Conservation (phyloP, 2,113 vertebrate genomes). For the Nyctereutes procyonoides region DNA sequence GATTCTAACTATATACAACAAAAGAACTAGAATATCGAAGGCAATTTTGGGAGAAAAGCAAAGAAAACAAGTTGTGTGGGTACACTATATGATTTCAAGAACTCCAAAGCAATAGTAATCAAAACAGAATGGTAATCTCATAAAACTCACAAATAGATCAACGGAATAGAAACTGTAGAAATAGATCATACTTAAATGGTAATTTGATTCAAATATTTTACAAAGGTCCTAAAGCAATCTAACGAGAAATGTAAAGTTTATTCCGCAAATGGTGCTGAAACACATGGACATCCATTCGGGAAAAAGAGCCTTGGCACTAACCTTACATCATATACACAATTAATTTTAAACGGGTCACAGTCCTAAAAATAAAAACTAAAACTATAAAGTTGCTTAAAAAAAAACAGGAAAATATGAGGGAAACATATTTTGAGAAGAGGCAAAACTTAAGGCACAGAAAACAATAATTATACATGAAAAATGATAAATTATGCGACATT, state of each 20-base stretch:
- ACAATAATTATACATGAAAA: neutral
- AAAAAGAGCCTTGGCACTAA: neutral
- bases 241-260: neutral
- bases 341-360: neutral
- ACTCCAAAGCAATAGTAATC: neutral
- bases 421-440: neutral
- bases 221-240: neutral
- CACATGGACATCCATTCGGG: neutral
- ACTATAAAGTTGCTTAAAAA: neutral
- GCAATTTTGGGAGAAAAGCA: neutral
- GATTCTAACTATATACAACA: neutral
- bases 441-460: constrained; percentile 30
- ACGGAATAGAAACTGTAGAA: neutral
- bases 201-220: neutral
- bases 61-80: neutral
- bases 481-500: neutral
- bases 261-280: neutral
- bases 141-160: neutral
- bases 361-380: constrained; percentile 9
- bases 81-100: neutral
- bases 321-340: neutral
- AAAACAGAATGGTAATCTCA: neutral
- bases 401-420: neutral
- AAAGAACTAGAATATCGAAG: neutral
- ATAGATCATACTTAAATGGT: neutral